Evolutionary conservation across 2,113 vertebrate genomes (phyloP), one percentile per base, ranked within the genome.

Genomic region (Salvelinus fontinalis): DNA sequence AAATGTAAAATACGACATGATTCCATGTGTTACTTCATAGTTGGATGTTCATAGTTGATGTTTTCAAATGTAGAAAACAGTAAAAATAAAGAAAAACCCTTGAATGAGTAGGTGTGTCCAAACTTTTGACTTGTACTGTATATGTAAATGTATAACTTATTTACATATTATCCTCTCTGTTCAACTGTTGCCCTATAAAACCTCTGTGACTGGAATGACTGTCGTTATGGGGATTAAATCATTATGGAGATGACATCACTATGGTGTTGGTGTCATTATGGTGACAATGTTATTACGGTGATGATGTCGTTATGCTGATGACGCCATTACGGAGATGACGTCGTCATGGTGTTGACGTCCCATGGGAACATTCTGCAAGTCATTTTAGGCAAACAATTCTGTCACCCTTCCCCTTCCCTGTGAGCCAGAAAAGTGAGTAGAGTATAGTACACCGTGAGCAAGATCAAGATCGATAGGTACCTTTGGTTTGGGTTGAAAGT

Each of bases 111-210:
- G 34, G 34, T 34, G 6, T 34, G 34, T 34, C 34, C 7, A 7
- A 34, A 34, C 34, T 8, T 34, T 34, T 34, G 34, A 34, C 34
- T 34, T 34, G 34, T 34, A 34, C 6, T 34, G 6, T 87, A 87
- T 90, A 86, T 54, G 16, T 89, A 89, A 84, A 88, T 78, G 81
- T 89, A 83, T 89, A 86, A 80, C 31, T 0, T 94, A 94, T 93
- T 90, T 94, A 94, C 92, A 94, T 72, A 71, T 66, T 22, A 62
- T 92, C 87, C 88, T 79, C 83, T 83, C 78, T 87, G 87, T 86
- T 81, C 87, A 83, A 83, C 75, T 80, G 62, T 84, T 78, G 71
- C n/a, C 73, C 82, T 66, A 29, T 75, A 26, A 62, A 20, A 77
- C 82, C 67, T 64, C 78, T 79, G 75, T 81, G 81, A 79, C 80